Evolutionary conservation across 2,113 vertebrate genomes (phyloP).

Genomic region (Apodemus sylvaticus): DNA sequence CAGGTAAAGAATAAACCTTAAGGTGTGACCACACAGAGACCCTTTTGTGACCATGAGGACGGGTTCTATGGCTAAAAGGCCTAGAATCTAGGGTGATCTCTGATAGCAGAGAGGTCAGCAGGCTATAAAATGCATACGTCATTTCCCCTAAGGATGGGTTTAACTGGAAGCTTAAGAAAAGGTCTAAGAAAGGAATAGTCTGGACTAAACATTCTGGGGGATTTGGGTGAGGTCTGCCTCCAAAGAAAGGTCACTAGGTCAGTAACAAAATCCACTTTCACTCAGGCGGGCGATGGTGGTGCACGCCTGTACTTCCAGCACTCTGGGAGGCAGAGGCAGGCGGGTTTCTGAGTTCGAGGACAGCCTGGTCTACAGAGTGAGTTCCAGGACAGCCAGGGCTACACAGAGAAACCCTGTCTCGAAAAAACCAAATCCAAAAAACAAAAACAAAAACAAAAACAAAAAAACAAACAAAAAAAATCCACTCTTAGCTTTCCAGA

Average conservation of each 20-base stretch:
- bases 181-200: background rate
- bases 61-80: background rate
- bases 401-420: too few species aligned
- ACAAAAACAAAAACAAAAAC: too few species aligned
- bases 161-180: background rate
- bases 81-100: background rate
- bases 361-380: too few species aligned
- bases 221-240: background rate
- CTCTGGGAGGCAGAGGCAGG: too few species aligned
- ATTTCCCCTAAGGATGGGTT: background rate
- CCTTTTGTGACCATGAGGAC: background rate
- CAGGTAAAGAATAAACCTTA: background rate
- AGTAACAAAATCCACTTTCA: background rate
- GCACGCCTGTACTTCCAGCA: too few species aligned
- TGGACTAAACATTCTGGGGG: background rate
- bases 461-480: too few species aligned
- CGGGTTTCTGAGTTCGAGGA: too few species aligned
- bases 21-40: background rate
- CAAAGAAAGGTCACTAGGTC: background rate
- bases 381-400: too few species aligned
- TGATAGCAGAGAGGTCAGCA: background rate
- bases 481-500: background rate
- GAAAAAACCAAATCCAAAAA: too few species aligned
- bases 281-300: too few species aligned
- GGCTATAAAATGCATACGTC: background rate